These are phyloP conservation scores for Xestia c-nigrum DNA, from an alignment of 2,888 invertebrate species.

Conservation along the genomic window DNA sequence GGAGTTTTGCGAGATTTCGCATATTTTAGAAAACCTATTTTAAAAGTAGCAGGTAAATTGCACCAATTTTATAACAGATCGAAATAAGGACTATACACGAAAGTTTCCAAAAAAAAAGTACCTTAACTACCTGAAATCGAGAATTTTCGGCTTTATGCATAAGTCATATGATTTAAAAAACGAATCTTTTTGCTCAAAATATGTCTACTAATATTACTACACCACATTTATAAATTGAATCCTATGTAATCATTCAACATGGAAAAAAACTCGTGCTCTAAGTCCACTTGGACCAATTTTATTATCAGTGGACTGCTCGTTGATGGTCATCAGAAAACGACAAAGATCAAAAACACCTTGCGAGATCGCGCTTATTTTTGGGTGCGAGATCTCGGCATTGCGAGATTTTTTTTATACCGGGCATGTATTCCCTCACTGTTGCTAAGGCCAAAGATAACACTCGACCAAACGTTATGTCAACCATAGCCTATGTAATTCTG, in stretches of 20 bases:
- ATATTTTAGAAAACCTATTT: background rate
- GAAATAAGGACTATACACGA: too few relatives aligned
- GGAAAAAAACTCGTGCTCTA: background rate
- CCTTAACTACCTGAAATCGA: too few relatives aligned
- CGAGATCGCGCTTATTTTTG: background rate
- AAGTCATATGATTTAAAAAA: background rate
- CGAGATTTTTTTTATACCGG: background rate
- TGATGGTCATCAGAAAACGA: background rate
- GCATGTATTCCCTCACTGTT: background rate
- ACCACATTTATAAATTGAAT: background rate
- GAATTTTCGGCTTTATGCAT: too few relatives aligned
- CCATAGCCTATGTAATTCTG: background rate
- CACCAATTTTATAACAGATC: background rate
- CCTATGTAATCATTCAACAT: background rate
- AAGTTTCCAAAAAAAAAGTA: too few relatives aligned
- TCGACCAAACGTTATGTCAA: background rate
- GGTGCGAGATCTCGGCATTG: background rate
- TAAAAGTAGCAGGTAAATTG: background rate
- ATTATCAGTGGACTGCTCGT: background rate
- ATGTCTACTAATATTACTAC: background rate
- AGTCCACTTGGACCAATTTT: background rate
- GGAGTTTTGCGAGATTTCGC: background rate
- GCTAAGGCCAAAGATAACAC: background rate
- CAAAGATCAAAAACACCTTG: background rate
- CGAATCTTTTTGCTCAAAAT: background rate